A percentile compares a stretch with the other conserved stretches of the same genome.
These are phyloP conservation scores for Caenorhabditis auriculariae DNA, from an alignment of 2,888 invertebrate genomes.

Conservation along the genomic window DNA sequence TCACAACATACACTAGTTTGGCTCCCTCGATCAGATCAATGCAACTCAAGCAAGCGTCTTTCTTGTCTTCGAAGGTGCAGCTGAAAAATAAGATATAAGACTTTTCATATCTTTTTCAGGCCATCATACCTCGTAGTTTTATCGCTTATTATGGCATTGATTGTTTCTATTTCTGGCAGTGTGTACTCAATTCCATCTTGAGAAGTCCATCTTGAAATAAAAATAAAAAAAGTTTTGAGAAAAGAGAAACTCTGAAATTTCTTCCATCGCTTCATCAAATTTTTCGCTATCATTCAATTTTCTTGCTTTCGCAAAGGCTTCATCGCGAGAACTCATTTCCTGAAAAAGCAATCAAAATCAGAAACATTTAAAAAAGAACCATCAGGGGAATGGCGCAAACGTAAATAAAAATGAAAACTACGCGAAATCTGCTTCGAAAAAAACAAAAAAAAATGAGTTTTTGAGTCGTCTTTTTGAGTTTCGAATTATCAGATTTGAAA, in stretches of 20 bases:
- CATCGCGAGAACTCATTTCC: no score
- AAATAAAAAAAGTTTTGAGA: neutral
- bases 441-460: no score
- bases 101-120: neutral
- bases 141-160: constrained; percentile 35
- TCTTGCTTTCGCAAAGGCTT: constrained; percentile 22
- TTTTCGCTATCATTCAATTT: constrained; percentile 20
- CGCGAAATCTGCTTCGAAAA: no score
- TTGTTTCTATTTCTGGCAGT: constrained; percentile 27
- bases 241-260: constrained; percentile 5
- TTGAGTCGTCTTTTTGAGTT: no score
- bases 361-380: no score
- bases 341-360: no score
- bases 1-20: constrained; percentile 31
- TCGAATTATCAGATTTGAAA: no score
- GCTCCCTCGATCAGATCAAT: constrained; percentile 35
- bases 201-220: constrained; percentile 16
- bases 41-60: constrained; percentile 38
- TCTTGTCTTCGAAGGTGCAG: constrained; percentile 43
- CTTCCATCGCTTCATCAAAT: constrained; percentile 20
- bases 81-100: constrained; percentile 14
- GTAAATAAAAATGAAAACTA: no score
- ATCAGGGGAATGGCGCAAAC: no score
- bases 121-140: constrained; percentile 39
- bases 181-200: constrained; percentile 31